Base-by-base conservation (phyloP, 2,888 invertebrate genomes). In the Drosophila subquinaria region DNA sequence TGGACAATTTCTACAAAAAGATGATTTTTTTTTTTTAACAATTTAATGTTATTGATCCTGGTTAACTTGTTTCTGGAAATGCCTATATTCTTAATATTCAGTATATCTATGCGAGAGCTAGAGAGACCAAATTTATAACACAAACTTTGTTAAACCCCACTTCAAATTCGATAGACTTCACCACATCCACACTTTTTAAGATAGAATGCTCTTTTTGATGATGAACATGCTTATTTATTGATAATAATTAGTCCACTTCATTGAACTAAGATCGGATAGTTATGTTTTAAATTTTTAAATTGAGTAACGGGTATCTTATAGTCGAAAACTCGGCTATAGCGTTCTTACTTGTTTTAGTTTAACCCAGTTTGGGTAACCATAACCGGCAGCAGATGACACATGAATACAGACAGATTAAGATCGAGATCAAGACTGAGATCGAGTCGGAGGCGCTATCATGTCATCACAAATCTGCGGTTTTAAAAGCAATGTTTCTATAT, bases 391-490 rank as follows among this genome's bases (percentile, higher is more conserved):
- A 43, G 40, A 23, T 62, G 45, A n/a, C 15, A 53, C 56, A 63
- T 40, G 40, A 38, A 40, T 5, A 33, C 30, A n/a, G 13, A n/a
- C 36, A 36, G 35, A n/a, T 27, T 17, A 33, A 5, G 36, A n/a
- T 23, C 17, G 36, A 36, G 20, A 55, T 52, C 52, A 38, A 33
- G 11, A 23, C 20, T 10, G n/a, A 52, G 20, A 50, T 50, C 43
- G 33, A 36, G 30, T 35, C 15, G 23, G n/a, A 30, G 13, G 23
- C 33, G 13, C 48, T 48, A 36, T 66, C 52, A 68, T 47, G 13
- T 69, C 57, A 63, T 63, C 17, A 52, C 62, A 23, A 40, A 9
- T 20, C 43, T 72, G 55, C 48, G 71, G 65, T 65, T 60, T 57
- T 33, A 45, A 9, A 35, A 30, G 35, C 27, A 60, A 9, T 17